Conservation (phyloP, 2,113 vertebrate species). For the Pomatorhinus ruficollis region DNA sequence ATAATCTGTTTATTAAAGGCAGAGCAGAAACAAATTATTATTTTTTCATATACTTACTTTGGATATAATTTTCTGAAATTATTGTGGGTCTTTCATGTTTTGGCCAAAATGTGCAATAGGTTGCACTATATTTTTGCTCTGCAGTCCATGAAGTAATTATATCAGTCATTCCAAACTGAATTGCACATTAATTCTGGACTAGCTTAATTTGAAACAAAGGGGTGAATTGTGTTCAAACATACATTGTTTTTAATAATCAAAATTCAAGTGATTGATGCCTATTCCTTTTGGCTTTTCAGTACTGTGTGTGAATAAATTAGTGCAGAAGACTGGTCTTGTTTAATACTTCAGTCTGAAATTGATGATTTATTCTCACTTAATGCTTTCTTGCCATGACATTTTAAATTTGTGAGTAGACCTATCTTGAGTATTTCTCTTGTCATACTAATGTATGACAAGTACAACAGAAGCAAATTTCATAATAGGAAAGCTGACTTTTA, state of each 20-base stretch:
- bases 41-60: background rate
- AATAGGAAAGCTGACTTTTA: background rate
- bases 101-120: background rate
- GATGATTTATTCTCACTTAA: background rate
- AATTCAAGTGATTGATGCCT: background rate
- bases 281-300: background rate
- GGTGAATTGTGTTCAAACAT: background rate
- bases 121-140: background rate
- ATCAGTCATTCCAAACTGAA: background rate
- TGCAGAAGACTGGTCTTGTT: background rate
- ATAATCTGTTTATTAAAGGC: background rate
- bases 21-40: background rate
- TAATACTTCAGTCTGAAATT: background rate
- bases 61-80: background rate
- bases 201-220: background rate
- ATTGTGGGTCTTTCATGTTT: background rate
- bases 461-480: background rate
- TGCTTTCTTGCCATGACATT: background rate
- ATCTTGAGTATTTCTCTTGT: background rate
- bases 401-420: background rate
- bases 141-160: background rate
- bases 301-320: background rate
- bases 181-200: background rate
- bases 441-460: background rate
- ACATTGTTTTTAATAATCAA: background rate